These are phyloP conservation scores for Euglossa dilemma DNA, from an alignment of 1,140 invertebrate genomes.

Conservation along the genomic window DNA sequence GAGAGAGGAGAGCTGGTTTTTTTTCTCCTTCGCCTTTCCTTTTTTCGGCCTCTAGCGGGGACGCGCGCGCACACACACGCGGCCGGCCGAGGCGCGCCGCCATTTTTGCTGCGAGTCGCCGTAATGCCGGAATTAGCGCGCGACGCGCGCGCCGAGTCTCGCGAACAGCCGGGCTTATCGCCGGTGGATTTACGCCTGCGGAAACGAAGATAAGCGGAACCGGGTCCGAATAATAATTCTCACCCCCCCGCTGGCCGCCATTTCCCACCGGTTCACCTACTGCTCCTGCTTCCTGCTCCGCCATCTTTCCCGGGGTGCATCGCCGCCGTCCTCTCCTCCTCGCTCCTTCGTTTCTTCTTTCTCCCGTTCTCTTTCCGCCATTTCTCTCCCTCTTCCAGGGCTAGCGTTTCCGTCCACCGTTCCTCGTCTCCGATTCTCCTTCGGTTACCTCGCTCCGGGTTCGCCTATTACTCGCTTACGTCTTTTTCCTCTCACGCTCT, in stretches of 20 bases:
- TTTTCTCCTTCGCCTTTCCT: conserved; percentile 38
- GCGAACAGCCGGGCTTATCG: conserved; percentile 56
- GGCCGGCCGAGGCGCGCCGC: conserved; percentile 47
- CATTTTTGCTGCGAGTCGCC: conserved; percentile 71
- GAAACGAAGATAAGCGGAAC: conserved; percentile 51
- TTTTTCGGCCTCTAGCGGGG: conserved; percentile 52
- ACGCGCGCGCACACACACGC: conserved; percentile 14
- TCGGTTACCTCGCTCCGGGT: too few relatives aligned
- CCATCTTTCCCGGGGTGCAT: not conserved
- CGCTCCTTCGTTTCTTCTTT: not conserved
- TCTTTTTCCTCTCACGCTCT: too few relatives aligned
- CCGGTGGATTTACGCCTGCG: conserved; percentile 54
- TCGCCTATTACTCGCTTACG: too few relatives aligned
- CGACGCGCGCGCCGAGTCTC: not conserved
- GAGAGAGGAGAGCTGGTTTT: conserved; percentile 65
- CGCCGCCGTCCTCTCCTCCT: not conserved
- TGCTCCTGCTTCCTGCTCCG: not conserved
- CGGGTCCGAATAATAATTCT: conserved; percentile 39
- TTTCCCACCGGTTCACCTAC: conserved; percentile 20
- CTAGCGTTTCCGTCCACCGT: too few relatives aligned
- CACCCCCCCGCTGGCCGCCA: not conserved
- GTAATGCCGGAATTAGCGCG: conserved; percentile 76
- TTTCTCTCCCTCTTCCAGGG: too few relatives aligned
- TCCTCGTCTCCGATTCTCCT: too few relatives aligned
- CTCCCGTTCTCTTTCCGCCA: not conserved